Evolutionary conservation across 1,140 invertebrate species (phyloP), one percentile per base, ranked within the genome.

Genomic region (Drosophila bocqueti): DNA sequence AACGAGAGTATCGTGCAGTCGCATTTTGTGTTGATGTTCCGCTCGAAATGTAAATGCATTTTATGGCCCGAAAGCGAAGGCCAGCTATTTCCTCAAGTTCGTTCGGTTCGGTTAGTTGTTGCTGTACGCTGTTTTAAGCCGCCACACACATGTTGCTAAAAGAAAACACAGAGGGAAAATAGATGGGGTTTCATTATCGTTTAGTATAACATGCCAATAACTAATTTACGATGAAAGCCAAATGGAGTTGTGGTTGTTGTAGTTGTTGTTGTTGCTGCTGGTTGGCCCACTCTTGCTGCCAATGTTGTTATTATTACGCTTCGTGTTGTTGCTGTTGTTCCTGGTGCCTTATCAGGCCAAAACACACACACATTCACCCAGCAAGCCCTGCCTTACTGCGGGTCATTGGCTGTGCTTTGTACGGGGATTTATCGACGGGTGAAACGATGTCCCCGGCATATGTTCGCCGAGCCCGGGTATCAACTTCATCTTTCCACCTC

Each of bases 1-100:
- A 99, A 94, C 76, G 97, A 98, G 74, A 98, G 94, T 90, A 99
- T 98, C 81, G 97, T 97, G 94, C 98, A 99, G 94, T 99, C 98
- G 93, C 97, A 98, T 93, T 97, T 96, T 67, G 97, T 97, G 93
- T 97, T 98, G 80, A 96, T 96, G 92, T 97, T 98, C 83, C 96
- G 96, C 93, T 99, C 98, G 93, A 99, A 98, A 95, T 97, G 96
- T 91, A 97, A 95, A 95, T 97, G 96, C 97, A 97, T 97, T 83
- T 80, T 92, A 76, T 63, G 42, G 55, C 63, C 75, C 52, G 31
- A 45, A 60, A 64, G 67, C 71, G 43, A 47, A 46, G 52, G 42
- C 58, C 55, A 68, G 59, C 54, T 72, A 59, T 59, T 26, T 50
- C 57, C 74, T 68, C 63, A 59, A 79, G 52, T 82, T 63, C 50